A percentile compares a stretch with the other conserved stretches of the same genome.
Evolutionary conservation across 1,140 invertebrate species (phyloP).

Genomic region (Zaprionus kolodkinae): DNA sequence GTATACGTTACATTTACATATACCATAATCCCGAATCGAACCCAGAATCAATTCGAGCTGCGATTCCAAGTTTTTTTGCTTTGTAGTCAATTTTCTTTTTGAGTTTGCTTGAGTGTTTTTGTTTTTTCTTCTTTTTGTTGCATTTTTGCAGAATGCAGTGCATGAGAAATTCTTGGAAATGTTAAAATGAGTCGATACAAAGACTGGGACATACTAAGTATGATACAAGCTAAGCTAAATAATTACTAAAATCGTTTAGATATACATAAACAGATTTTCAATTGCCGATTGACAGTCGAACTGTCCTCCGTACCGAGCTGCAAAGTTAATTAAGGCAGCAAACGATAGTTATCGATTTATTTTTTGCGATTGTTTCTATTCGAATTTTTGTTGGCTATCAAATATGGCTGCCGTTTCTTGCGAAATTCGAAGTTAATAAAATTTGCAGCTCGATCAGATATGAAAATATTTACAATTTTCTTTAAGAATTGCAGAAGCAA

Average conservation of each 20-base stretch:
- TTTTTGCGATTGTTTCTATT: not conserved
- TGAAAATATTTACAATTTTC: not conserved
- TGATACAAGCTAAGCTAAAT: constrained; percentile 20
- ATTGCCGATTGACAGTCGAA: constrained; percentile 6
- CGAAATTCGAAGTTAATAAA: not conserved
- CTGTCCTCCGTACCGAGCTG: not conserved
- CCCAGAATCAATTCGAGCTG: not conserved
- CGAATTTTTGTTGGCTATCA: not conserved
- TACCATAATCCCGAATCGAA: constrained; percentile 1
- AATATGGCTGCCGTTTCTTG: not conserved
- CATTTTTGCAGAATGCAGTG: constrained; percentile 18
- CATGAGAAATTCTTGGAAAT: constrained; percentile 18
- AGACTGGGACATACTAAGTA: constrained; percentile 5
- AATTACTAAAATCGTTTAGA: constrained; percentile 13
- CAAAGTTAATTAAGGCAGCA: no score
- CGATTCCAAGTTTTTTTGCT: not conserved
- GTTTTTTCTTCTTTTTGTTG: not conserved
- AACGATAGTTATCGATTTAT: not conserved
- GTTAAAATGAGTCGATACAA: constrained; percentile 24
- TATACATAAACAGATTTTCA: constrained; percentile 40
- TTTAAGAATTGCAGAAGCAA: not conserved
- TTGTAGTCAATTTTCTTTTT: not conserved
- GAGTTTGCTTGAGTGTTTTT: not conserved
- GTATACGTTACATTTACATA: not conserved
- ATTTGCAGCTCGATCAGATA: not conserved